Percentiles rank a stretch among this genome's conserved stretches.
Evolutionary conservation across 2,113 vertebrate genomes (phyloP).

Genomic region (Centropus unirufus): DNA sequence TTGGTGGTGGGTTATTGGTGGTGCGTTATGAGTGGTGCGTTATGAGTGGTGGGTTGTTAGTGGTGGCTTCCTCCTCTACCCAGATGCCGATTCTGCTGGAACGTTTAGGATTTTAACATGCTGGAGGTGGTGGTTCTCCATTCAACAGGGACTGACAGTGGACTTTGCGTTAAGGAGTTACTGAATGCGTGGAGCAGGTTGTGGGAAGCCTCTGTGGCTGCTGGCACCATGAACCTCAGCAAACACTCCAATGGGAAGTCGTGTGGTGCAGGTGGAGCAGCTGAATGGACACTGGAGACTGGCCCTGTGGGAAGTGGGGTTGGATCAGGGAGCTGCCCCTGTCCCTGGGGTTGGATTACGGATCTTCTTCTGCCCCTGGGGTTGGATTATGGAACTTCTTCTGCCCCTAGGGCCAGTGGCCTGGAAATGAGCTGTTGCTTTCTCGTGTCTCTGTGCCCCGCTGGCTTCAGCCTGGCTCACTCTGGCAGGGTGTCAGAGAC

Average conservation of each 20-base stretch:
- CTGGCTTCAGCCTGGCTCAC: not conserved
- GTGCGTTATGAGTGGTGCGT: too few relatives aligned
- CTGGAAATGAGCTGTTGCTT: not conserved
- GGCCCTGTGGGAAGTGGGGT: not conserved
- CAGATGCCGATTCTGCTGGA: not conserved
- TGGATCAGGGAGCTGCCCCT: not conserved
- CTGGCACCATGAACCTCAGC: not conserved
- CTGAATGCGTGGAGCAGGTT: not conserved
- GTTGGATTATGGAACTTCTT: not conserved
- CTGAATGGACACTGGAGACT: not conserved
- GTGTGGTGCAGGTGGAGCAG: too few relatives aligned
- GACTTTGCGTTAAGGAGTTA: not conserved
- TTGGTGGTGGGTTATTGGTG: not conserved
- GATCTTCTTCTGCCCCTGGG: not conserved
- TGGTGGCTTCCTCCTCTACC: not conserved
- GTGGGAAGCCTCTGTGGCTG: not conserved
- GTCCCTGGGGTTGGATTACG: not conserved
- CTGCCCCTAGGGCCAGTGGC: not conserved
- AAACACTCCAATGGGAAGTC: not conserved
- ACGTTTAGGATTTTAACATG: not conserved
- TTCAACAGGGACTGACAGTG: fast-evolving
- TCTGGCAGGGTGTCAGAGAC: not conserved
- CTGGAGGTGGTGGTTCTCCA: not conserved
- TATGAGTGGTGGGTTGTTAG: too few relatives aligned
- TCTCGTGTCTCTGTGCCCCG: fast-evolving